Percentiles rank a stretch among this genome's conserved stretches.
phyloP scores from a whole-genome alignment of 2,888 invertebrate genomes.

The Aethes cnicana region DNA sequence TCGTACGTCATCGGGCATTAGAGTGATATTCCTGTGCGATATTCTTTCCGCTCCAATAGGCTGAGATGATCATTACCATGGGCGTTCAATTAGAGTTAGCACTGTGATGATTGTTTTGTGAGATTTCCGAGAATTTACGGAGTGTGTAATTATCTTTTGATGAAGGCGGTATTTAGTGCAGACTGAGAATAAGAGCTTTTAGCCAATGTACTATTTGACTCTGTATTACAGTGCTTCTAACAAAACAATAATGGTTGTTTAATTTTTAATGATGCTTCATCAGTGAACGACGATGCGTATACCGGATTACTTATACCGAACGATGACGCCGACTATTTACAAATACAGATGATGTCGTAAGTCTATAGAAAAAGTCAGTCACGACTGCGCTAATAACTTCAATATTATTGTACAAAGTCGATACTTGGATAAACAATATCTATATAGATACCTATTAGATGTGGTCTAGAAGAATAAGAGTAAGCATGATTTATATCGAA shows the following conservation, averaged over 20 bases:
- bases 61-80: constrained; percentile 44
- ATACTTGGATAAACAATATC: too few species aligned
- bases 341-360: not conserved
- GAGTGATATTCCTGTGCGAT: constrained; percentile 34
- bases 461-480: not conserved
- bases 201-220: constrained; percentile 16
- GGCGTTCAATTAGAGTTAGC: constrained; percentile 51
- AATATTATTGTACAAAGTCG: too few species aligned
- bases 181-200: constrained; percentile 30
- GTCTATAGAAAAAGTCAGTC: not conserved
- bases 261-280: too few species aligned
- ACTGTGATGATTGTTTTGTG: constrained; percentile 39
- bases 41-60: constrained; percentile 44
- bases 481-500: too few species aligned
- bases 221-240: not conserved
- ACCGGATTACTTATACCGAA: too few species aligned
- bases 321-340: too few species aligned
- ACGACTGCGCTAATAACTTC: not conserved
- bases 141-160: constrained; percentile 40
- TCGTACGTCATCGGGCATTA: constrained; percentile 35
- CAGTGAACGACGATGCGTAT: too few species aligned
- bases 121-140: constrained; percentile 39
- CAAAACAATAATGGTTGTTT: not conserved
- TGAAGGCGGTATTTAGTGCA: constrained; percentile 40
- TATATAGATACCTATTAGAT: too few species aligned